A percentile compares a stretch with the other conserved stretches of the same genome.
These are phyloP conservation scores for Acinonyx jubatus DNA, from an alignment of 2,113 vertebrate species.

Conservation along the genomic window DNA sequence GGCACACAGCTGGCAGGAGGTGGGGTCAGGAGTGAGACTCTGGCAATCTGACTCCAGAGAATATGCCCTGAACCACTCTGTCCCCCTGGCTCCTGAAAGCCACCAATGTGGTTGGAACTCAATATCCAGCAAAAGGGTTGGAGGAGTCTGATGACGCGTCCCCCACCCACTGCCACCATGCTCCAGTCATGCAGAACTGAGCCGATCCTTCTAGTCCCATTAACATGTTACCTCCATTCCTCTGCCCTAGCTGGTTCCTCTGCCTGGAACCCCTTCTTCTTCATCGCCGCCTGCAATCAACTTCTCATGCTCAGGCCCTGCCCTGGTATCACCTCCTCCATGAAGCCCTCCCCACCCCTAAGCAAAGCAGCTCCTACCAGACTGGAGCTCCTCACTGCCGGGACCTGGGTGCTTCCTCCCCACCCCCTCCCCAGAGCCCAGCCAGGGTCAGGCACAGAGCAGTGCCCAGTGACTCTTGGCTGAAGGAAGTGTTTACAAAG, in stretches of 20 bases:
- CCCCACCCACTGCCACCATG: neutral
- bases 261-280: neutral
- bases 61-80: neutral
- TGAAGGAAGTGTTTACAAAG: neutral
- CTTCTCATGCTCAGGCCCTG: neutral
- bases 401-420: neutral
- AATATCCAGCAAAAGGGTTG: too few species aligned
- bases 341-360: neutral
- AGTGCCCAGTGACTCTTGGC: neutral
- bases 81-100: neutral
- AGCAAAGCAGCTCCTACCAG: neutral
- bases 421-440: neutral
- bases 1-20: neutral
- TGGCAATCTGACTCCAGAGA: neutral
- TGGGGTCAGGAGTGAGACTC: neutral
- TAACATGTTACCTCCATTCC: neutral
- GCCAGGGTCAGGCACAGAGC: neutral
- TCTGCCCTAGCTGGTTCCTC: neutral
- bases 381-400: neutral
- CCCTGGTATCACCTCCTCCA: neutral
- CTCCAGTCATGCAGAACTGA: neutral
- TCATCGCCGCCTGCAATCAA: neutral
- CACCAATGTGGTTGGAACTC: neutral
- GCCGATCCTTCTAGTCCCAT: rapidly evolving
- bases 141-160: neutral